These are phyloP conservation scores for Pocillopora verrucosa DNA, from an alignment of 64 coral and sea anemone species.

Conservation along the genomic window DNA sequence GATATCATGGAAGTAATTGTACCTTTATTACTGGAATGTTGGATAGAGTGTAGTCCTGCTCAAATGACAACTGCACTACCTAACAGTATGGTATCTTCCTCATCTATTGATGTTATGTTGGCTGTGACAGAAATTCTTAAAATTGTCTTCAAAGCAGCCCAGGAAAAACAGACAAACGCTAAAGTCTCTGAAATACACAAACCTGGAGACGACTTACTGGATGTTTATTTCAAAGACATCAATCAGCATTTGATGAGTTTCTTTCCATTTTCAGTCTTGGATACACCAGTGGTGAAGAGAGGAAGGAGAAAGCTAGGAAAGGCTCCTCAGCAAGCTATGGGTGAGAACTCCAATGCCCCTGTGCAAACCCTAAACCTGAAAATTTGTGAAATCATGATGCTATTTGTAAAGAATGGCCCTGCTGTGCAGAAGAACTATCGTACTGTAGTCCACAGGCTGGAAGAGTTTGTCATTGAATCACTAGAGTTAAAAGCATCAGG, in stretches of 20 bases:
- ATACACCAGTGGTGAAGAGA: constrained; percentile 22
- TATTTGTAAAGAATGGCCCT: constrained; percentile 35
- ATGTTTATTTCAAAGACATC: constrained; percentile 63
- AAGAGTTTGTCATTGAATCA: constrained; percentile 62
- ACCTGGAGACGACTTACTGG: constrained; percentile 10
- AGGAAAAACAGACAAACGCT: background rate
- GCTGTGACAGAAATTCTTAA: constrained; percentile 63
- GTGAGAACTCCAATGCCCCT: constrained; percentile 1
- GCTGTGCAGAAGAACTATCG: constrained; percentile 32
- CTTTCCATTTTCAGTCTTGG: constrained; percentile 70
- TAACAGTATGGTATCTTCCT: constrained; percentile 16
- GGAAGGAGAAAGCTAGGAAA: constrained; percentile 53
- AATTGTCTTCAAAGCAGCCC: constrained; percentile 56
- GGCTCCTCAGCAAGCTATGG: constrained; percentile 1
- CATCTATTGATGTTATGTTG: constrained; percentile 57
- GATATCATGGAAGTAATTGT: constrained; percentile 70
- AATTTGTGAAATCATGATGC: constrained; percentile 81
- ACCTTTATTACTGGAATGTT: constrained; percentile 87
- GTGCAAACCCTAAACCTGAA: constrained; percentile 60
- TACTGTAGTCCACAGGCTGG: constrained; percentile 25
- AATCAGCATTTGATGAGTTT: constrained; percentile 67
- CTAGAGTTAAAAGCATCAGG: constrained; percentile 40
- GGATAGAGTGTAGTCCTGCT: constrained; percentile 89
- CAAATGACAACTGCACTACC: constrained; percentile 64
- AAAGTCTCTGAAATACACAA: background rate